Base-by-base conservation (phyloP, 1,140 invertebrate species). In the Oryctes rhinoceros region DNA sequence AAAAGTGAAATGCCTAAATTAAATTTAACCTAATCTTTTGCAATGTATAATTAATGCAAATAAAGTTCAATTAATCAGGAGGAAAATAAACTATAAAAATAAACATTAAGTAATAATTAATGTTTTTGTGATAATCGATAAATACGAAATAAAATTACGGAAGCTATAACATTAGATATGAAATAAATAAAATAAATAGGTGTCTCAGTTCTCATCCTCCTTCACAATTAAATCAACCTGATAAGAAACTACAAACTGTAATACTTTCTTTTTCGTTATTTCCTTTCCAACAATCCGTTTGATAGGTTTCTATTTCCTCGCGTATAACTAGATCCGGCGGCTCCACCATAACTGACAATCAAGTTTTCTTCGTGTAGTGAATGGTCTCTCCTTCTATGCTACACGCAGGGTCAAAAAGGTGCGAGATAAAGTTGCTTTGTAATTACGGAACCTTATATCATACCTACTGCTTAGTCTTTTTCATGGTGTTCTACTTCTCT, bases 391-490 rank as follows among this genome's bases (percentile, higher is more conserved):
- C 24, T 71, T 35, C 20, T 71, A 24, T 30, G 35, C 24, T 6
- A n/a, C 24, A 71, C 13, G 35, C 1, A 24, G 35, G 65, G 65
- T 71, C 11, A 71, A 71, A 71, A 71, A 71, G 20, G 62, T 67
- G 24, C 65, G 65, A 71, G 18, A 35, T 71, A 71, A 71, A 71
- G 24, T 35, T 35, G 20, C 65, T 71, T 24, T 71, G 65, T 71
- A 71, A 71, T 71, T 71, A 30, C 65, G 65, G 37, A 71, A 71
- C 65, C 65, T 30, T 71, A 30, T 71, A 37, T 35, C 65, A 71
- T 35, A 71, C 20, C 4, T 71, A 24, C 7, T 15, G 65, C 30
- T 71, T 71, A 24, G 65, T 24, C 65, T 71, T 71, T 71, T 71
- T 35, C n/a, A n/a, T 35, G 18, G 65, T 37, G 65, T 35, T 71